Percentiles rank a stretch among this genome's conserved stretches.
Evolutionary conservation across 2,113 vertebrate species (phyloP).

Genomic region (Erinaceus europaeus): DNA sequence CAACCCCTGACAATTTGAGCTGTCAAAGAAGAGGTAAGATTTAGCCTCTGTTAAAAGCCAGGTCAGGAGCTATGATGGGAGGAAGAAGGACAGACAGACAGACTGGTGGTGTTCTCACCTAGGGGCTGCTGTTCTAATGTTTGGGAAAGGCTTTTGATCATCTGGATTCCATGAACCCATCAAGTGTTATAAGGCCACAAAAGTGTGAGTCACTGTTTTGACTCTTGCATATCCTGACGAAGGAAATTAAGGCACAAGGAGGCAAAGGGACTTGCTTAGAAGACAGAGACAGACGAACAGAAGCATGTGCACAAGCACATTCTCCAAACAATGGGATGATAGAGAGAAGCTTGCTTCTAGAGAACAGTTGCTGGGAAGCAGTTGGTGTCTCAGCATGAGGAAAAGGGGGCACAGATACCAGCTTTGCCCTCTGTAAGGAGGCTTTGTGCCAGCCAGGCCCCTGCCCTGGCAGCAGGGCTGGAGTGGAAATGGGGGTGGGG

Average conservation of each 20-base stretch:
- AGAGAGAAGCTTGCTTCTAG: constrained; percentile 18
- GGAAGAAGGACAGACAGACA: not conserved
- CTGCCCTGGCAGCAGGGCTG: constrained; percentile 54
- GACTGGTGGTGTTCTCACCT: not conserved
- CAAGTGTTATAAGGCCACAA: not conserved
- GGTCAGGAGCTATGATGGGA: not conserved
- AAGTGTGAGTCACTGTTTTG: not conserved
- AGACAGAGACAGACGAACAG: too few species aligned
- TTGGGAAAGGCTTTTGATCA: not conserved
- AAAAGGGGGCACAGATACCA: not conserved
- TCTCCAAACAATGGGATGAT: not conserved
- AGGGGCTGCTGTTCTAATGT: not conserved
- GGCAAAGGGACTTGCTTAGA: not conserved
- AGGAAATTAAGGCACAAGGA: constrained; percentile 4
- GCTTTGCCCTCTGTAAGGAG: constrained; percentile 49
- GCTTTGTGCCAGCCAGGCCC: constrained; percentile 15
- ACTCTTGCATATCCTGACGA: not conserved
- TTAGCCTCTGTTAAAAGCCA: not conserved
- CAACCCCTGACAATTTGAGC: not conserved
- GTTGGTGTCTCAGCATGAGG: constrained; percentile 11
- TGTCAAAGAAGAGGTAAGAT: not conserved
- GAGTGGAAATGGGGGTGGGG: constrained; percentile 47
- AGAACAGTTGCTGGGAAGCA: constrained; percentile 16
- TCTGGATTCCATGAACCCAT: not conserved
- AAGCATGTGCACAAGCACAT: not conserved